A percentile compares a stretch with the other conserved stretches of the same genome.
These are phyloP conservation scores for Diadema setosum DNA, from an alignment of 35 echinoderm and acorn worm genomes.

Conservation along the genomic window DNA sequence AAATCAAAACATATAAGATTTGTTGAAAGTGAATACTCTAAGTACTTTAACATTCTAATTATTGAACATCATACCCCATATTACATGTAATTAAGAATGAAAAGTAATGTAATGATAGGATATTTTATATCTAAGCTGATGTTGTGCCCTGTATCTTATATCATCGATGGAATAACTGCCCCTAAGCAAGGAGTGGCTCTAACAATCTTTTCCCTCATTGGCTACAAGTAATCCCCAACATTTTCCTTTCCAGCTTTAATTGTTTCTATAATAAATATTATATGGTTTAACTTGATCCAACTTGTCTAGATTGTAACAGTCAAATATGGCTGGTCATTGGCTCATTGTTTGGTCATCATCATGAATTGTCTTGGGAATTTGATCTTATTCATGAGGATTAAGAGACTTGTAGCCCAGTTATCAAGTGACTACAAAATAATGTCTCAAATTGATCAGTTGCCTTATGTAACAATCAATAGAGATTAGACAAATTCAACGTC, in stretches of 20 bases:
- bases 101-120: too few species aligned
- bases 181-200: background rate
- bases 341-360: background rate
- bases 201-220: background rate
- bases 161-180: background rate
- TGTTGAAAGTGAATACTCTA: too few species aligned
- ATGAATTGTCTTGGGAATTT: background rate
- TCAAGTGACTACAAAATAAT: background rate
- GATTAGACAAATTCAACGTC: background rate
- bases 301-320: background rate
- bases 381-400: background rate
- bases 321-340: background rate
- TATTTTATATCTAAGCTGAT: background rate
- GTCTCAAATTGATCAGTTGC: too few species aligned
- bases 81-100: background rate
- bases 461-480: background rate
- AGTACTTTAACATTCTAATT: background rate
- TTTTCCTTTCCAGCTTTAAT: background rate
- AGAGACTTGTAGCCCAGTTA: background rate
- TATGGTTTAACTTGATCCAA: background rate
- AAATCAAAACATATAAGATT: background rate
- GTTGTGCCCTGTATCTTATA: background rate
- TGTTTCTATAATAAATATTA: background rate
- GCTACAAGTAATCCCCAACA: background rate
- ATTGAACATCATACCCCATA: background rate